A percentile compares a stretch with the other conserved stretches of the same genome.
These are phyloP conservation scores for Pteropus alecto DNA, from an alignment of 2,113 vertebrate species.

Conservation along the genomic window DNA sequence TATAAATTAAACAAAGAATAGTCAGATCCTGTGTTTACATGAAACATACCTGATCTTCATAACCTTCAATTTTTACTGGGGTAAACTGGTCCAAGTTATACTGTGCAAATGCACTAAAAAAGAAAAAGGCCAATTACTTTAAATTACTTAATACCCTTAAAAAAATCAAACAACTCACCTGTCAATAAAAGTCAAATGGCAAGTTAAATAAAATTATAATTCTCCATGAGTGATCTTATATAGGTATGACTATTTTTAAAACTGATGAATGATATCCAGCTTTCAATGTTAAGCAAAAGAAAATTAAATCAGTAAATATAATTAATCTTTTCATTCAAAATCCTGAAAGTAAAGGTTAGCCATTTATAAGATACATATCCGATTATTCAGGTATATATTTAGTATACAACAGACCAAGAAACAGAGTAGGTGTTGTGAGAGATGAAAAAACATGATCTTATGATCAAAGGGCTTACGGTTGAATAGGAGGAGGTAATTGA, in stretches of 20 bases:
- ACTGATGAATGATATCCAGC: background rate
- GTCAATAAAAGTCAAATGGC: slow-evolving; percentile 5
- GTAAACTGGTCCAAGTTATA: slow-evolving; percentile 99
- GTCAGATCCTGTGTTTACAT: background rate
- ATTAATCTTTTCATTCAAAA: slow-evolving; percentile 1
- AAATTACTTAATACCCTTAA: slow-evolving; percentile 6
- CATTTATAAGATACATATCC: background rate
- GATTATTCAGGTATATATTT: slow-evolving; percentile 3
- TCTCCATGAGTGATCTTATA: background rate
- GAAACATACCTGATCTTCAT: slow-evolving; percentile 93
- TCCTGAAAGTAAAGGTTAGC: background rate
- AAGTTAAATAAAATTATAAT: slow-evolving; percentile 28
- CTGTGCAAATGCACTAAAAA: slow-evolving; percentile 95
- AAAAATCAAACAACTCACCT: background rate
- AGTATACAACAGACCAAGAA: background rate
- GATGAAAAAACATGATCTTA: background rate
- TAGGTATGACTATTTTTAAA: slow-evolving; percentile 10
- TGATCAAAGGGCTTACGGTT: background rate
- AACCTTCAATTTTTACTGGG: slow-evolving; percentile 95
- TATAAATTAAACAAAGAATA: slow-evolving; percentile 41
- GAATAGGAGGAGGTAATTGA: background rate
- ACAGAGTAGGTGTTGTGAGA: background rate
- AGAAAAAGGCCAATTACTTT: slow-evolving; percentile 43
- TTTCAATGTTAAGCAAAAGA: slow-evolving; percentile 17
- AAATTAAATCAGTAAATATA: slow-evolving; percentile 28